phyloP scores from a whole-genome alignment of 2,888 invertebrate genomes.

The Metopia argyrocephala region DNA sequence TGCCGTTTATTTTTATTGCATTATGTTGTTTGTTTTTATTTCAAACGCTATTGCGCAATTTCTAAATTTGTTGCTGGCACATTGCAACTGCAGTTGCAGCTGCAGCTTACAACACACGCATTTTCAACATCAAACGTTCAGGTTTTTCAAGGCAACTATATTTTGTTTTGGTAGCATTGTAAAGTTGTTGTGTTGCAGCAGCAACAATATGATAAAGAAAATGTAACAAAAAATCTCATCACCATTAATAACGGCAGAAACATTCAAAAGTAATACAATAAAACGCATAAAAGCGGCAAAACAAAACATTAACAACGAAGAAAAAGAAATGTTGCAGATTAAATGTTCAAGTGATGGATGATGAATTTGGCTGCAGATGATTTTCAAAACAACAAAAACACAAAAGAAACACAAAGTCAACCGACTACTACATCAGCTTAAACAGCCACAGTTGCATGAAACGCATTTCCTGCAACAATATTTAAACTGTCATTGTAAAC shows the following conservation, averaged over 20 bases:
- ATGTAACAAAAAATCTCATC: too few relatives aligned
- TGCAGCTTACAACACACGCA: background rate
- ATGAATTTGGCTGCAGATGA: background rate
- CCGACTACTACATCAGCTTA: background rate
- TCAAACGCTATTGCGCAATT: conserved; percentile 29
- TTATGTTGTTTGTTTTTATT: conserved; percentile 15
- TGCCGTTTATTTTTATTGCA: background rate
- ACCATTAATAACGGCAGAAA: background rate
- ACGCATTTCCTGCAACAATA: conserved; percentile 32
- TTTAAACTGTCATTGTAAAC: conserved; percentile 24
- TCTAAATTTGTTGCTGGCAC: background rate
- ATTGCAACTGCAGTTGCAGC: too few relatives aligned
- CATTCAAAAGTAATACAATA: too few relatives aligned
- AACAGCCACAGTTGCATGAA: background rate
- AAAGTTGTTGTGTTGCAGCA: background rate
- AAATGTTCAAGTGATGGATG: background rate
- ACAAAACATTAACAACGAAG: background rate
- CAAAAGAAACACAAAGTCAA: background rate
- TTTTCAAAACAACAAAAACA: background rate
- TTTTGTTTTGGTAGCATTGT: background rate
- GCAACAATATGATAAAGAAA: background rate
- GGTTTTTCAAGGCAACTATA: conserved; percentile 45
- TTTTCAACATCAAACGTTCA: conserved; percentile 13
- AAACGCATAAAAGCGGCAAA: too few relatives aligned
- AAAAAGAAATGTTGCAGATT: background rate